A percentile compares a stretch with the other conserved stretches of the same genome.
phyloP scores from a whole-genome alignment of 2,888 invertebrate species.

The Ommatoiulus sabulosus region DNA sequence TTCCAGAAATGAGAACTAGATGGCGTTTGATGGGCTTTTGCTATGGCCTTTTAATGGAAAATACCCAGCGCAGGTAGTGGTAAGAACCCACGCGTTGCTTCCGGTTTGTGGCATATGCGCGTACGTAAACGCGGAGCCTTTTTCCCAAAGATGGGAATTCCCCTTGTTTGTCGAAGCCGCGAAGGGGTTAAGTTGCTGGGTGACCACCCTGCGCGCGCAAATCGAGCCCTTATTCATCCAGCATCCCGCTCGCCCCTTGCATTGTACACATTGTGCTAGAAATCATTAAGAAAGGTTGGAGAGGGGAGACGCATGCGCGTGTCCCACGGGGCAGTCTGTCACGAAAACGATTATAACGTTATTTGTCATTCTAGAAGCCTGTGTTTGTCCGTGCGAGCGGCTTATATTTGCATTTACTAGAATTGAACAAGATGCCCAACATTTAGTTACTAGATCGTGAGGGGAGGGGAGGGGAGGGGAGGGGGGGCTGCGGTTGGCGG shows the following conservation, averaged over 20 bases:
- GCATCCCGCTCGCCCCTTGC: background rate
- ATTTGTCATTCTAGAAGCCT: constrained; percentile 41
- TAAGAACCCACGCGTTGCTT: background rate
- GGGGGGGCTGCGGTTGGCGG: background rate
- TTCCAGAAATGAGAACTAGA: background rate
- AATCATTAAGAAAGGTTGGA: constrained; percentile 30
- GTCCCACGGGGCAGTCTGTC: constrained; percentile 22
- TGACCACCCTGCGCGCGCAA: constrained; percentile 9
- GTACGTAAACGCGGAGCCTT: background rate
- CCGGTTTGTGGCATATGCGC: background rate
- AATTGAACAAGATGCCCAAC: constrained; percentile 23
- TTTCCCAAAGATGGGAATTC: background rate
- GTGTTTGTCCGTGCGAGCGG: background rate
- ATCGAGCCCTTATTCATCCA: constrained; percentile 38
- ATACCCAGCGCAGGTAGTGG: no score
- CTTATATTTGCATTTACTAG: constrained; percentile 12
- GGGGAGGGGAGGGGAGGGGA: background rate
- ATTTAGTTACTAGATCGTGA: background rate
- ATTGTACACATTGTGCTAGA: background rate
- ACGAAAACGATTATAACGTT: constrained; percentile 48
- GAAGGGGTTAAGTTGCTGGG: constrained; percentile 15
- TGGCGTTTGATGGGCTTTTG: background rate
- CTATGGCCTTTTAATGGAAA: no score
- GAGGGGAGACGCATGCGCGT: constrained; percentile 26
- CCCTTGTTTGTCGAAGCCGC: background rate